Conservation (phyloP, 2,113 vertebrate species). For the Monarcha castaneiventris region DNA sequence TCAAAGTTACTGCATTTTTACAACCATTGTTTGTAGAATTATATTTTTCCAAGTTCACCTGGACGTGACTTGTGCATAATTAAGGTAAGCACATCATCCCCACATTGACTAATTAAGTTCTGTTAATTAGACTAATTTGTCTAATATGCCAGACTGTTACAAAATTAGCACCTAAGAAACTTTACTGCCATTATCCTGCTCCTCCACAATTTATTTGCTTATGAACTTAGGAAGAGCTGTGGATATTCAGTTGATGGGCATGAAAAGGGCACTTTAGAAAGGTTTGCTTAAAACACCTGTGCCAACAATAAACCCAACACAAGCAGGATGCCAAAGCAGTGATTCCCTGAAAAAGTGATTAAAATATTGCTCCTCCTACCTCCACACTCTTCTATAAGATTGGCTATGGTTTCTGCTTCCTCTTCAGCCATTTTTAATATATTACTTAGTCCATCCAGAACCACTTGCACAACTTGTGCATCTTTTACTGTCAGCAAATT, state of each 20-base stretch:
- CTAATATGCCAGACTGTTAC: neutral
- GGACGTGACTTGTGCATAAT: neutral
- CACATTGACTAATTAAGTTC: neutral
- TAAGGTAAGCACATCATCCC: neutral
- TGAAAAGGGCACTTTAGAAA: neutral
- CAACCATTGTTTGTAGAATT: neutral
- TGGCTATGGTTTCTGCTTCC: conserved; percentile 96
- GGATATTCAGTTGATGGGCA: neutral
- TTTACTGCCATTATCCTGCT: neutral
- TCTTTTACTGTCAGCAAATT: conserved; percentile 98
- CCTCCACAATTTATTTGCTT: neutral
- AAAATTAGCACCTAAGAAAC: neutral
- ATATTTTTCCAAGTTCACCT: neutral
- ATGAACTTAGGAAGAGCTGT: neutral
- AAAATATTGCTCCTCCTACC: conserved; percentile 69
- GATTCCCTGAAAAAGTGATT: neutral
- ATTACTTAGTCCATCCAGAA: conserved; percentile 98
- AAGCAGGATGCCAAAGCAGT: neutral
- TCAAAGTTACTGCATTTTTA: neutral
- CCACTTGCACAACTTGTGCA: conserved; percentile 97
- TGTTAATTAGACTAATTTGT: neutral
- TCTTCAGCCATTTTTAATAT: conserved; percentile 99
- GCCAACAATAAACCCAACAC: neutral
- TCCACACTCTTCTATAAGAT: conserved; percentile 98
- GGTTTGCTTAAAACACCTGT: neutral